Conservation (phyloP, 2,797 vertebrate genomes). For the Lepus oiostolus region DNA sequence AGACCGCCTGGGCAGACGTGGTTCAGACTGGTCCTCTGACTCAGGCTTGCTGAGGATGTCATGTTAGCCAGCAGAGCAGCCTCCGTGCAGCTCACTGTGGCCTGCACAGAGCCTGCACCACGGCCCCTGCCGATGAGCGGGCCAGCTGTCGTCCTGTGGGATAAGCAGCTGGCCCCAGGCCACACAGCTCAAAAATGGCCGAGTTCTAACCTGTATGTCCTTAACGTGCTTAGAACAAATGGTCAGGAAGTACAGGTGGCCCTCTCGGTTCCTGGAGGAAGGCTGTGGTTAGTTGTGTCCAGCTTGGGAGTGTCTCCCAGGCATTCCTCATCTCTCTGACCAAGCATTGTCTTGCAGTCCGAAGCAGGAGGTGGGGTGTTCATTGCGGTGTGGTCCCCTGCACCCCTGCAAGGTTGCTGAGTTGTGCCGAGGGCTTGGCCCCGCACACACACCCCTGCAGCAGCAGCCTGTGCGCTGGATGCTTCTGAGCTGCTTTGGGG, state of each 20-base stretch:
- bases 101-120: neutral
- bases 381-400: neutral
- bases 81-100: neutral
- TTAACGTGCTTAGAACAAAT: neutral
- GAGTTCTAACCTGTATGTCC: neutral
- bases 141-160: neutral
- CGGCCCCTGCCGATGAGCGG: neutral
- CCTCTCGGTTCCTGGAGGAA: neutral
- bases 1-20: neutral
- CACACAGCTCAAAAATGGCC: neutral
- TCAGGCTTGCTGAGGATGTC: neutral
- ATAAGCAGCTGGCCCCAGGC: neutral
- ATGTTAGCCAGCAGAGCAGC: neutral
- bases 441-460: neutral
- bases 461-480: neutral
- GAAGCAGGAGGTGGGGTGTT: neutral
- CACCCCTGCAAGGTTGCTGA: rapidly evolving
- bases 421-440: neutral
- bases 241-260: neutral
- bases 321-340: neutral
- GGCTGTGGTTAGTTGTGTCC: neutral
- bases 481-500: slow-evolving; percentile 41
- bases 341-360: neutral
- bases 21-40: neutral
- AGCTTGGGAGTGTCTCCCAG: neutral